Evolutionary conservation across 2,113 vertebrate genomes (phyloP), one percentile per base, ranked within the genome.

Genomic region (Boulengeromyrus knoepffleri): DNA sequence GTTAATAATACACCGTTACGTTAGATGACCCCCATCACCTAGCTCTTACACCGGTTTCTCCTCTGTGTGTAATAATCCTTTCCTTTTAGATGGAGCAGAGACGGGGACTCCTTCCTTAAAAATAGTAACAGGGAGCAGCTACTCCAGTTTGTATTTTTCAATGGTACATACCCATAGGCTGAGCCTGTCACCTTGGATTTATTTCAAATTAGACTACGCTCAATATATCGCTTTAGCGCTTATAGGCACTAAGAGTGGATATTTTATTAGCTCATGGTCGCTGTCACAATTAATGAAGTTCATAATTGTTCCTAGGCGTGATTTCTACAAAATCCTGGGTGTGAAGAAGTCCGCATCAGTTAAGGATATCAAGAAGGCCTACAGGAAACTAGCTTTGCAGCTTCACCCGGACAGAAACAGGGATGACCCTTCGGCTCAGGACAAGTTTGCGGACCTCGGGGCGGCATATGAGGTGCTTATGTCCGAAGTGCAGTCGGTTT

Each of bases 381-480:
- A 85, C 24, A 85, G 99, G 89, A 99, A 99, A 91, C 95, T 99
- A 89, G 99, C 99, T 5, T 94, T 99, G 27, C 98, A 99, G 94
- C 94, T 99, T 21, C 99, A 99, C 90, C 99, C 99, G 1, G 99
- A 99, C 94, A 94, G 98, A 91, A 99, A 99, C 89, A 98, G 93
- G 0, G 99, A 99, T 91, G 99, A 99, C 89, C 99, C 99, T 0
- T 94, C 95, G 90, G 99, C 99, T 1, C 97, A 97, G 66, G 98
- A 99, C 93, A 99, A 99, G 92, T 99, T 99, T 89, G 98, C 99
- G 91, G 99, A 99, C 92, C 94, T 99, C 45, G 99, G 99, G 3
- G 97, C 99, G 77, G 99, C 99, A 88, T 99, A 99, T 80, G 99
- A 99, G 97, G 99, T 99, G 88, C 89, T 95, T 90, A 84, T 2